A percentile compares a stretch with the other conserved stretches of the same genome.
Conservation (phyloP, 2,113 vertebrate genomes). For the Centropristis striata region DNA sequence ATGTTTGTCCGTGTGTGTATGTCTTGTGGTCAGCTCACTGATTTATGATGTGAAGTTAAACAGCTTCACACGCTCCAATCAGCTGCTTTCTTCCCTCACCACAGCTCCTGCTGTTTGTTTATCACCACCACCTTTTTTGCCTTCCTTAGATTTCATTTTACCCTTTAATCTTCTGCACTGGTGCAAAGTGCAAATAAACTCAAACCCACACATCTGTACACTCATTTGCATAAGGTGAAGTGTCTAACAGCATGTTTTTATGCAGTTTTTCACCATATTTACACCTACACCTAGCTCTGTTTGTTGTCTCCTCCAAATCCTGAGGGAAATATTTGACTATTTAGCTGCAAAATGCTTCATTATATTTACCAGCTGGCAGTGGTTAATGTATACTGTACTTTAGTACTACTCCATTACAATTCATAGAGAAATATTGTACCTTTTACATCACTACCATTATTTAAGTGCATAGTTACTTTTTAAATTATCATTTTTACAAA, state of each 20-base stretch:
- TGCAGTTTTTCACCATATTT: neutral
- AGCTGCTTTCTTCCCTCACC: slow-evolving; percentile 1
- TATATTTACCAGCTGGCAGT: too few species aligned
- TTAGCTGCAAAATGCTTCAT: neutral
- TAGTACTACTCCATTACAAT: too few species aligned
- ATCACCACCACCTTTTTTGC: neutral
- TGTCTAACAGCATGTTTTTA: neutral
- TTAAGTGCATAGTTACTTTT: too few species aligned
- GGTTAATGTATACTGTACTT: too few species aligned
- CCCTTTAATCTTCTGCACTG: neutral
- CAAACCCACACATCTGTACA: neutral
- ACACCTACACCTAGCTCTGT: too few species aligned
- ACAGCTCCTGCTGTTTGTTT: neutral
- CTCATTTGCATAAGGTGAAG: neutral
- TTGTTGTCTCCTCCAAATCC: too few species aligned
- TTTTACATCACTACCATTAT: too few species aligned
- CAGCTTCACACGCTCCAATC: neutral
- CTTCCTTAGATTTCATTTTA: neutral
- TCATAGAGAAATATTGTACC: too few species aligned
- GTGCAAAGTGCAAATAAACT: slow-evolving; percentile 4
- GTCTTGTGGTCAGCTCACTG: slow-evolving; percentile 10
- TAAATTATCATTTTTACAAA: too few species aligned
- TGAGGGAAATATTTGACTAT: neutral
- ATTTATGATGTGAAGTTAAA: slow-evolving; percentile 16
- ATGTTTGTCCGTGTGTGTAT: neutral